Percentiles rank a stretch among this genome's conserved stretches.
These are phyloP conservation scores for Heliconius hortense DNA, from an alignment of 2,888 invertebrate genomes.

Conservation along the genomic window DNA sequence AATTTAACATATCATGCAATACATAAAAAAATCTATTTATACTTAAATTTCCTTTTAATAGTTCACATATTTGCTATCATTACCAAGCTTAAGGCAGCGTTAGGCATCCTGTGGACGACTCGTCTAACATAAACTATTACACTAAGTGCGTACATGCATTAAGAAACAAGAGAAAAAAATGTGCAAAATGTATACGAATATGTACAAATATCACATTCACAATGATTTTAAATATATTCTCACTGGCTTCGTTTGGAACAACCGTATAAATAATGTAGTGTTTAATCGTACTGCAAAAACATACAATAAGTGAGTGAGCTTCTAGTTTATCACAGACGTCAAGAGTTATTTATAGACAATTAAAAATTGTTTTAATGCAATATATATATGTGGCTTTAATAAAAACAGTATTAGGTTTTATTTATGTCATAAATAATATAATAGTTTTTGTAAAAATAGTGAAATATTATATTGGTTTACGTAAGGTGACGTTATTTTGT, in stretches of 20 bases:
- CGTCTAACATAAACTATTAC: constrained; percentile 28
- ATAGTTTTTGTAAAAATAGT: too few relatives aligned
- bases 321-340: constrained; percentile 12
- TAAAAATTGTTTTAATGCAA: neutral
- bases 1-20: neutral
- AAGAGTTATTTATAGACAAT: neutral
- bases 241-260: constrained; percentile 23
- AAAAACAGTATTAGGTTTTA: neutral
- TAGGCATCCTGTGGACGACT: constrained; percentile 15
- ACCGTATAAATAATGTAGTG: neutral
- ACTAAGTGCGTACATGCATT: constrained; percentile 38
- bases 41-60: neutral
- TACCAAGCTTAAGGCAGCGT: neutral
- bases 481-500: too few relatives aligned
- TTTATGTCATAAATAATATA: too few relatives aligned
- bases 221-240: constrained; percentile 23
- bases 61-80: neutral
- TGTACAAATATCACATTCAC: constrained; percentile 36
- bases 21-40: neutral
- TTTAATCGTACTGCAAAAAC: constrained; percentile 24
- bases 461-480: too few relatives aligned
- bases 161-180: constrained; percentile 28
- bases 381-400: neutral
- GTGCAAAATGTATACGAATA: constrained; percentile 32
- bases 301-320: neutral